Percentiles rank a stretch among this genome's conserved stretches.
These are phyloP conservation scores for Dryoscopus gambensis DNA, from an alignment of 2,113 vertebrate genomes.

Conservation along the genomic window DNA sequence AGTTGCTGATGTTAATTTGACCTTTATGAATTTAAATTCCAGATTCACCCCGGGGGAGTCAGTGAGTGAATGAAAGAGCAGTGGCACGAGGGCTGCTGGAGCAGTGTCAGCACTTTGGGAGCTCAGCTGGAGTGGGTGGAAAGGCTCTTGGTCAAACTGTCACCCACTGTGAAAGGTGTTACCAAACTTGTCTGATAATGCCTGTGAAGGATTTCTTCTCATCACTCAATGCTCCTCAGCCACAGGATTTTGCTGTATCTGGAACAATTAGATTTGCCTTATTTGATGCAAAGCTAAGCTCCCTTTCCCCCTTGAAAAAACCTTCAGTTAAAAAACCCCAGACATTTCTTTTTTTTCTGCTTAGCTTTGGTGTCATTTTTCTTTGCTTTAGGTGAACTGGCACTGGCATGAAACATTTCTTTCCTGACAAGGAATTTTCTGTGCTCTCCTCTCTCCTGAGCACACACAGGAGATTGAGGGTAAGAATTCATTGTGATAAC, in stretches of 20 bases:
- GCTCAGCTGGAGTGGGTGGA: background rate
- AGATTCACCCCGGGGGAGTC: background rate
- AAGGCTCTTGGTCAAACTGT: background rate
- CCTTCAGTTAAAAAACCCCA: background rate
- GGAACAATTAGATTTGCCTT: background rate
- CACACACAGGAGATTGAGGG: fast-evolving
- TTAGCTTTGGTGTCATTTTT: background rate
- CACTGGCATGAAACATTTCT: background rate
- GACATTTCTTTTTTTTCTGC: background rate
- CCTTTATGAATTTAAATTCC: conserved; percentile 26
- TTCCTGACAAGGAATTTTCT: background rate
- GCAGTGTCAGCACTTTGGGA: fast-evolving
- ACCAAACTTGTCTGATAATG: background rate
- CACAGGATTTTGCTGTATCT: background rate
- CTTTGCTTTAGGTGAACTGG: background rate
- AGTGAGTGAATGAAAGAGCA: background rate
- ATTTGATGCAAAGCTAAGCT: background rate
- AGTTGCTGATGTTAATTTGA: background rate
- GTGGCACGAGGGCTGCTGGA: background rate
- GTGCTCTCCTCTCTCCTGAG: background rate
- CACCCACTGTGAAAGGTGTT: background rate
- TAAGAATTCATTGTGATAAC: background rate
- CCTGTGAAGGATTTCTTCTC: background rate
- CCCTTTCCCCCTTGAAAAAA: background rate
- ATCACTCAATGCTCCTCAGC: background rate